Evolutionary conservation across 1,140 invertebrate genomes (phyloP), one percentile per base, ranked within the genome.

Genomic region (Euwallacea fornicatus): DNA sequence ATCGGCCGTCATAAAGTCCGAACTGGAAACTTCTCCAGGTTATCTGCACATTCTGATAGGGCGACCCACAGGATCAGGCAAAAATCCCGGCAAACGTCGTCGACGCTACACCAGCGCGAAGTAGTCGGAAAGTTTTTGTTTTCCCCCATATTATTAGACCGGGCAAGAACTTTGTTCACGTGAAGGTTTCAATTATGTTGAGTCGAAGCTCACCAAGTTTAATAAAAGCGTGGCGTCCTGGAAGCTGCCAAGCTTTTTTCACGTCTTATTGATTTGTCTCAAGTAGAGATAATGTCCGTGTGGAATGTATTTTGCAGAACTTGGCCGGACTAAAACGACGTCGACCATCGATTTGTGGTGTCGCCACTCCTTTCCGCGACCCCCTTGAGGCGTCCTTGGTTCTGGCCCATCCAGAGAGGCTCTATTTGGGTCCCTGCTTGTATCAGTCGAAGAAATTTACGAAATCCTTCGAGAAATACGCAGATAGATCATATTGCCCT

Each of bases 311-410:
- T 33, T 33, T 4, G 21, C 21, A 33, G 21, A 33, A 1, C 21
- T 33, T 33, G 21, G 43, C 61, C 61, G 42, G 61, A 10, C 61
- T 63, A 63, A 63, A 63, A 9, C 43, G 42, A 46, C 15, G 41
- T 46, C 61, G 61, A 21, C 43, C 43, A 63, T 63, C 61, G 61
- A 63, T 63, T 63, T 63, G 61, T 50, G 61, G 61, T 44, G 43
- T 43, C 46, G 43, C 43, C 42, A 13, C 42, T n/a, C 13, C 42
- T 43, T 11, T 43, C 42, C 42, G 7, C 42, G 7, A 13, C 61
- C 42, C 13, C 13, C 61, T 46, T 11, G 15, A 13, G n/a, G 61
- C 61, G 61, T 50, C 61, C 44, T 46, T 50, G 13, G 61, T 33
- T 58, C 7, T 16, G n/a, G 9, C 9, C 13, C 46, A 10, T 13